Conservation (phyloP, 2,113 vertebrate genomes). For the Tursiops truncatus region DNA sequence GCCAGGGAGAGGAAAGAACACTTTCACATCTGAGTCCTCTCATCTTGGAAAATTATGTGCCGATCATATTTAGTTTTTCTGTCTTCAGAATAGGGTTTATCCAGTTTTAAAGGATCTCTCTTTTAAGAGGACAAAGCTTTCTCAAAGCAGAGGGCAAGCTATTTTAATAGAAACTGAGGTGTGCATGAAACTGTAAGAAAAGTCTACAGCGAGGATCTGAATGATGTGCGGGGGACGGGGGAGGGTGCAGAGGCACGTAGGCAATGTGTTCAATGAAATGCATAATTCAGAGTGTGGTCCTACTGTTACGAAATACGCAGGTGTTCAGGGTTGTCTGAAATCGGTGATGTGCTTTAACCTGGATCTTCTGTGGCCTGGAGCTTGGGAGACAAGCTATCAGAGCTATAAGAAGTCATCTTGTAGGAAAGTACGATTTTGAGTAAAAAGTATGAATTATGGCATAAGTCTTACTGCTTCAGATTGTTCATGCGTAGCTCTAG, state of each 20-base stretch:
- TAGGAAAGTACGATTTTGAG: slow-evolving; percentile 21
- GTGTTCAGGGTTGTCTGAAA: slow-evolving; percentile 60
- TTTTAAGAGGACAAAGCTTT: slow-evolving; percentile 42
- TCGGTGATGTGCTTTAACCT: not conserved
- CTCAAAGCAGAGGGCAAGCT: slow-evolving; percentile 60
- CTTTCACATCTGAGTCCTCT: not conserved
- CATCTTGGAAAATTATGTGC: not conserved
- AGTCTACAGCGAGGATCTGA: not conserved
- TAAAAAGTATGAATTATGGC: not conserved
- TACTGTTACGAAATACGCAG: slow-evolving; percentile 65
- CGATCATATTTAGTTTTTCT: slow-evolving; percentile 63
- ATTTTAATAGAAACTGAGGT: slow-evolving; percentile 60
- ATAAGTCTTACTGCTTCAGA: not conserved
- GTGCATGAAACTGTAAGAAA: slow-evolving; percentile 46
- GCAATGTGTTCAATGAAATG: slow-evolving; percentile 65
- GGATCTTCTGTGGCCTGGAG: not conserved
- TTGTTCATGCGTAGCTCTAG: not conserved
- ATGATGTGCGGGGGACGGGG: not conserved
- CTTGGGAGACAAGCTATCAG: not conserved
- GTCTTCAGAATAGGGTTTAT: slow-evolving; percentile 56
- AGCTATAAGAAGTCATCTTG: not conserved
- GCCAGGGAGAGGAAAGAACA: not conserved
- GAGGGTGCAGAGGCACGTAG: not conserved
- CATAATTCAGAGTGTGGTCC: slow-evolving; percentile 51
- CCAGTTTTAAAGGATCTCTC: not conserved